Percentiles rank a stretch among this genome's conserved stretches.
phyloP scores from a whole-genome alignment of 2,797 vertebrate species.

The Scolopax rusticola region DNA sequence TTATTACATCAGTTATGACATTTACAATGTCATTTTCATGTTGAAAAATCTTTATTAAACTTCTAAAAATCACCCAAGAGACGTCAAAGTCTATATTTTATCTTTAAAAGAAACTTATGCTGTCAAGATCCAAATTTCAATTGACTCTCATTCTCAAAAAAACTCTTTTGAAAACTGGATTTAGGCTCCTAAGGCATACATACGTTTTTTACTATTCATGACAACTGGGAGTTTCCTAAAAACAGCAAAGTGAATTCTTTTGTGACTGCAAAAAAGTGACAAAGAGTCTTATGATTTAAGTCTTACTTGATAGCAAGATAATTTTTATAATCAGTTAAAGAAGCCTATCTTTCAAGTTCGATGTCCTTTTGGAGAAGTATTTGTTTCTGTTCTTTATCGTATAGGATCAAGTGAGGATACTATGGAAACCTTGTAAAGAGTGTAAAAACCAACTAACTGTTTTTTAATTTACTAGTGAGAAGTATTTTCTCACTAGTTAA shows the following conservation, averaged over 20 bases:
- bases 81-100: not conserved
- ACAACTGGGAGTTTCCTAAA: not conserved
- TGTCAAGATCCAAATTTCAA: not conserved
- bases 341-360: not conserved
- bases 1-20: not conserved
- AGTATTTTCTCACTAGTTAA: not conserved
- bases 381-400: not conserved
- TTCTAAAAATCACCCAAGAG: not conserved
- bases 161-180: not conserved
- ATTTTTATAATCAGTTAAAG: not conserved
- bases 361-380: not conserved
- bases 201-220: not conserved
- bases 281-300: not conserved
- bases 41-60: not conserved
- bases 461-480: not conserved
- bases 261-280: not conserved
- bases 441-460: accelerated
- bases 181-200: not conserved
- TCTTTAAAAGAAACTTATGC: not conserved
- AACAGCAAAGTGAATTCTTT: not conserved
- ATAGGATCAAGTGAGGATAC: not conserved
- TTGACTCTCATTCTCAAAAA: not conserved
- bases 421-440: not conserved
- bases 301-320: not conserved
- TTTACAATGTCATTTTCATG: not conserved